Conservation (phyloP, 2,888 invertebrate genomes). For the Nymphalis polychloros region DNA sequence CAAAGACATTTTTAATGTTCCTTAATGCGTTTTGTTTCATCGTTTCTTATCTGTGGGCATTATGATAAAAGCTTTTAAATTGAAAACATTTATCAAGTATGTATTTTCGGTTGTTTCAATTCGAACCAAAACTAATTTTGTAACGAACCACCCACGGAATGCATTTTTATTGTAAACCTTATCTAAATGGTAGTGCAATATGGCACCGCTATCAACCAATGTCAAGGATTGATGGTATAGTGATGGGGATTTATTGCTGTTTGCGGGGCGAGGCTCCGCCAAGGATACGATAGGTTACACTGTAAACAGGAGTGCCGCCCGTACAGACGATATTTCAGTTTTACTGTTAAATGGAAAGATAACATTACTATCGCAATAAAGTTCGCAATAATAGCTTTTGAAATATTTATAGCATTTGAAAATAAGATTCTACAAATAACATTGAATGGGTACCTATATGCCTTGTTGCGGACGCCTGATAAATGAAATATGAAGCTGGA, state of each 20-base stretch:
- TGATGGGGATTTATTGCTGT: conserved; percentile 75
- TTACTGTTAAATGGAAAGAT: conserved; percentile 66
- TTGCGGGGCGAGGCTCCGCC: conserved; percentile 58
- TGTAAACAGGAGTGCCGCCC: conserved; percentile 67
- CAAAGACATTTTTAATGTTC: background rate
- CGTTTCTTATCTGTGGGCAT: background rate
- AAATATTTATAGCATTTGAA: background rate
- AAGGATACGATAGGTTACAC: conserved; percentile 63
- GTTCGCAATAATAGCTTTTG: conserved; percentile 44
- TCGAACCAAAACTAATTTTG: conserved; percentile 4
- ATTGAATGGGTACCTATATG: too few species aligned
- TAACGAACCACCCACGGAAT: conserved; percentile 49
- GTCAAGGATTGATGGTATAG: conserved; percentile 72
- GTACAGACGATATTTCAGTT: conserved; percentile 61
- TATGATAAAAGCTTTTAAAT: conserved; percentile 3
- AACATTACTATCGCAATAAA: conserved; percentile 51
- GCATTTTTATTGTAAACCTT: conserved; percentile 71
- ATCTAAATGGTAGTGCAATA: conserved; percentile 77
- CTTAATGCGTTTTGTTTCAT: background rate
- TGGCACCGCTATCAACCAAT: conserved; percentile 65
- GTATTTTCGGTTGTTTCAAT: background rate
- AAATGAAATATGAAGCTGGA: too few species aligned
- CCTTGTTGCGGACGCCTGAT: too few species aligned
- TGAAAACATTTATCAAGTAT: background rate
- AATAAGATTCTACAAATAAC: background rate